Conservation (phyloP, 1,140 invertebrate species). For the Eueides isabella region DNA sequence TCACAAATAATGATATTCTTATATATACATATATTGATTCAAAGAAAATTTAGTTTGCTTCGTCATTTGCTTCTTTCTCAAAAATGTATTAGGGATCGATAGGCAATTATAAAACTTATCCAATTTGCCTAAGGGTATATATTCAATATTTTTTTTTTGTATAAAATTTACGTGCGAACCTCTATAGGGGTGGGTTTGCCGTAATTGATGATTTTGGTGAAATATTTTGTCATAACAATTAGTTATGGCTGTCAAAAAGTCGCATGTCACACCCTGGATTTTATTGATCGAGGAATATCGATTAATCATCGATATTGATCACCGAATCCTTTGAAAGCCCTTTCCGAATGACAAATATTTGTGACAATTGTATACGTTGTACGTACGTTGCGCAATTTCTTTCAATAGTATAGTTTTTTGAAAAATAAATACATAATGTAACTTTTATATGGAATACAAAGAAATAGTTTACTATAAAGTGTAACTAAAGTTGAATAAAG, state of each 20-base stretch:
- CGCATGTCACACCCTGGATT: conserved; percentile 71
- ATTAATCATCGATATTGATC: conserved; percentile 71
- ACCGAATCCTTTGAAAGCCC: conserved; percentile 72
- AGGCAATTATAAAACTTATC: conserved; percentile 24
- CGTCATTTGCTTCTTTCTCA: conserved; percentile 59
- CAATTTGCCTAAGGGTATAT: not conserved
- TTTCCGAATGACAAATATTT: conserved; percentile 66
- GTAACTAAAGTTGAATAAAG: too few species aligned
- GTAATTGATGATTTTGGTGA: conserved; percentile 76
- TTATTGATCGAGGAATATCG: conserved; percentile 71
- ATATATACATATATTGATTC: conserved; percentile 67
- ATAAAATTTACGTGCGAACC: conserved; percentile 51
- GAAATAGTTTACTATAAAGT: not conserved
- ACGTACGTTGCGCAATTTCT: conserved; percentile 17
- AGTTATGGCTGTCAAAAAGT: conserved; percentile 73
- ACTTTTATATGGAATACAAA: not conserved
- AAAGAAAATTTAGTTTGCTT: conserved; percentile 63
- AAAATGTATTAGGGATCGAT: conserved; percentile 31
- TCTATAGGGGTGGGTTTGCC: conserved; percentile 52
- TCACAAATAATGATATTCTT: conserved; percentile 54
- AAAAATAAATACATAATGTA: not conserved
- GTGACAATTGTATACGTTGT: conserved; percentile 52
- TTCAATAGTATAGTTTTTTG: not conserved
- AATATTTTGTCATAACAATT: conserved; percentile 82
- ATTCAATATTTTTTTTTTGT: conserved; percentile 24